Percentiles rank a stretch among this genome's conserved stretches.
These are phyloP conservation scores for Solea solea DNA, from an alignment of 2,113 vertebrate genomes.

Conservation along the genomic window DNA sequence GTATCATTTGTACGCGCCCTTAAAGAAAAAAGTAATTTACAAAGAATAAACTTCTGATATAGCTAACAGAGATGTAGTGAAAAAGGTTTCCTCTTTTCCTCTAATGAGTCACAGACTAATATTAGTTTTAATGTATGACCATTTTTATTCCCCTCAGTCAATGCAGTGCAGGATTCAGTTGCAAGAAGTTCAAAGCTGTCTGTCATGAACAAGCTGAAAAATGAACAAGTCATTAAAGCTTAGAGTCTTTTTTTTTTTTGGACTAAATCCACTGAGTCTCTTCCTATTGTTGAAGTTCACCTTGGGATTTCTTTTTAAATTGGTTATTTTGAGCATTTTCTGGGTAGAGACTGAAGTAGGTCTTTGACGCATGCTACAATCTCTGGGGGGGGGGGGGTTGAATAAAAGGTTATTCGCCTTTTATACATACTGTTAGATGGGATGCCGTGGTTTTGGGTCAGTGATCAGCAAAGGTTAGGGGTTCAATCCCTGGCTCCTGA, in stretches of 20 bases:
- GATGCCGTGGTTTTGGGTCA: no score
- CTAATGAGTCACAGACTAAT: no score
- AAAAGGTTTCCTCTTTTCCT: no score
- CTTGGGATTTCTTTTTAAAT: conserved; percentile 18
- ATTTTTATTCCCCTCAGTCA: no score
- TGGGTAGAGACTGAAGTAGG: background rate
- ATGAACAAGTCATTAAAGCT: conserved; percentile 48
- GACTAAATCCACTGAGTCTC: conserved; percentile 26
- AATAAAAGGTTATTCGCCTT: background rate
- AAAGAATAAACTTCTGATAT: no score
- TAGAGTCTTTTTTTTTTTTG: conserved; percentile 15
- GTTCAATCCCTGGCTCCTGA: no score
- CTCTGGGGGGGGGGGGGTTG: background rate
- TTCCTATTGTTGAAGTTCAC: conserved; percentile 26
- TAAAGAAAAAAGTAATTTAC: no score
- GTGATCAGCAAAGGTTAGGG: no score
- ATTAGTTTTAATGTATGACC: no score
- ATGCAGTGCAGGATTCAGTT: conserved; percentile 5
- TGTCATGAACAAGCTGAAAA: conserved; percentile 45
- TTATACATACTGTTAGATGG: no score
- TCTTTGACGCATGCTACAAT: background rate
- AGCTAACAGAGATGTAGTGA: no score
- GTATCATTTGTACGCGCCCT: no score
- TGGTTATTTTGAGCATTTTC: conserved; percentile 3
- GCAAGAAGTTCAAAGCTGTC: background rate